These are phyloP conservation scores for Caenorhabditis imperialis DNA, from an alignment of 2,888 invertebrate species.

Conservation along the genomic window DNA sequence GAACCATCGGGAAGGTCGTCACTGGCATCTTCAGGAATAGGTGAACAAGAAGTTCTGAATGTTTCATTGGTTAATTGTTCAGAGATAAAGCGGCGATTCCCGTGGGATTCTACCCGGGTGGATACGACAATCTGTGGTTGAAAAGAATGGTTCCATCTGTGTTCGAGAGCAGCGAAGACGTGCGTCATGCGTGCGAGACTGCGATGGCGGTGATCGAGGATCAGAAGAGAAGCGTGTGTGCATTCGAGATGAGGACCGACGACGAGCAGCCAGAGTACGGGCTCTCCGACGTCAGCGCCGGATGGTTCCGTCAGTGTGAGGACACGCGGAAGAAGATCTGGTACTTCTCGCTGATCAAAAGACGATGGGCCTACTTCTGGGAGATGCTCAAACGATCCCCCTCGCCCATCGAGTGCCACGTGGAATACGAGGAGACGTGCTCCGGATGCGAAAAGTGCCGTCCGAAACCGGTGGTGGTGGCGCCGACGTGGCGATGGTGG, in stretches of 20 bases:
- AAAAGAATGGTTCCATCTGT: constrained; percentile 61
- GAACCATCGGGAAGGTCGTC: constrained; percentile 70
- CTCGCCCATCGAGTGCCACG: constrained; percentile 47
- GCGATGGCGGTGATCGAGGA: constrained; percentile 77
- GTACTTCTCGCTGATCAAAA: constrained; percentile 70
- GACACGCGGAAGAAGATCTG: constrained; percentile 73
- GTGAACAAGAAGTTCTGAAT: constrained; percentile 13
- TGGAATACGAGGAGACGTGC: constrained; percentile 70
- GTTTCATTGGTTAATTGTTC: too few relatives aligned
- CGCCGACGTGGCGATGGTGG: constrained; percentile 68
- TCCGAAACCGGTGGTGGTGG: constrained; percentile 40
- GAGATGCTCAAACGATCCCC: constrained; percentile 74
- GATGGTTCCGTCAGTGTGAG: constrained; percentile 75
- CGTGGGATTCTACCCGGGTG: constrained; percentile 75
- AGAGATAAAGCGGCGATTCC: constrained; percentile 63
- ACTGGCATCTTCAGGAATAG: constrained; percentile 69
- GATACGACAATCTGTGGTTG: constrained; percentile 66
- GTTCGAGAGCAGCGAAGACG: constrained; percentile 63
- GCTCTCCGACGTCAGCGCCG: constrained; percentile 65
- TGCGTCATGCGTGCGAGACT: constrained; percentile 71
- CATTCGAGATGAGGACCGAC: constrained; percentile 46
- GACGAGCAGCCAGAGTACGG: constrained; percentile 29
- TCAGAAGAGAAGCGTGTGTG: constrained; percentile 32
- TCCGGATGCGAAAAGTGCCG: constrained; percentile 71
- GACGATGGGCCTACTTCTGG: constrained; percentile 73